phyloP scores from a whole-genome alignment of 2,888 invertebrate species.

The Plebejus melissa region DNA sequence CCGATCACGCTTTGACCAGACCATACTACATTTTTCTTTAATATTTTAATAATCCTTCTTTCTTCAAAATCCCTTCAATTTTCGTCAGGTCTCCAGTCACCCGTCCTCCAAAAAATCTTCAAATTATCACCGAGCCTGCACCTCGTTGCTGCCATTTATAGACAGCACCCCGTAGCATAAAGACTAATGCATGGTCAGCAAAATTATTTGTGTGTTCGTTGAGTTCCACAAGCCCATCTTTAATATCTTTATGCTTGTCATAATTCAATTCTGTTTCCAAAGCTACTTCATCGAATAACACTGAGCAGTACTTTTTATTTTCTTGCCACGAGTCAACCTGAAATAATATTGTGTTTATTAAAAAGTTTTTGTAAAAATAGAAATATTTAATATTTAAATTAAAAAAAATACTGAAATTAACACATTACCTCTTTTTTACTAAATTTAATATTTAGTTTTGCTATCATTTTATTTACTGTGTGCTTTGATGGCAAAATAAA shows the following conservation, averaged over 20 bases:
- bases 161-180: too few species aligned
- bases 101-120: too few species aligned
- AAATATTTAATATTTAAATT: not conserved
- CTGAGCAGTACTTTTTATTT: slow-evolving; percentile 25
- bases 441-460: slow-evolving; percentile 6
- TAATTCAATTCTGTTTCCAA: not conserved
- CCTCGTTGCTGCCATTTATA: too few species aligned
- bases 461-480: slow-evolving; percentile 16
- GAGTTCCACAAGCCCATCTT: slow-evolving; percentile 15
- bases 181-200: too few species aligned
- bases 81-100: too few species aligned
- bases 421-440: slow-evolving; percentile 16
- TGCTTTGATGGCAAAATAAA: slow-evolving; percentile 20
- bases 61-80: too few species aligned
- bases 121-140: too few species aligned
- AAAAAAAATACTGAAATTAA: not conserved
- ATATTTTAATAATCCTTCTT: too few species aligned
- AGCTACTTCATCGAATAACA: slow-evolving; percentile 17
- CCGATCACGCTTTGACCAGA: too few species aligned
- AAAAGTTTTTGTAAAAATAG: not conserved
- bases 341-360: not conserved
- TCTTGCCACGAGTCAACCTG: slow-evolving; percentile 12
- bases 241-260: not conserved
- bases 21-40: too few species aligned
- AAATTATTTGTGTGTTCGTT: not conserved